Evolutionary conservation across 1,140 invertebrate species (phyloP).

Genomic region (Dreissena polymorpha): DNA sequence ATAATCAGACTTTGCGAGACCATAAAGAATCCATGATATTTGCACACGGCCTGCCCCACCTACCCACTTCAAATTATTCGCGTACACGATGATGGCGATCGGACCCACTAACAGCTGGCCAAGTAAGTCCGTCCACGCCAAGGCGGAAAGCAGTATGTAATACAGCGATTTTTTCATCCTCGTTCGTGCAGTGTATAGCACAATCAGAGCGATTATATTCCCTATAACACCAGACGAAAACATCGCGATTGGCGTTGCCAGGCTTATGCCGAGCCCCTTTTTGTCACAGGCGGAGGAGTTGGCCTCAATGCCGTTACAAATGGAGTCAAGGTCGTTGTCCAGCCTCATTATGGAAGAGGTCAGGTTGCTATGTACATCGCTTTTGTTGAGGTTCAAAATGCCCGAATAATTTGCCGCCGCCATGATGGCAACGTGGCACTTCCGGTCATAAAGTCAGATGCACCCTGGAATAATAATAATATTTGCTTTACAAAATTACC

Average conservation of each 20-base stretch:
- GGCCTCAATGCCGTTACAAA: slow-evolving; percentile 18
- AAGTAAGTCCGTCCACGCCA: slow-evolving; percentile 79
- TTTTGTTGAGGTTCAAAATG: too few relatives aligned
- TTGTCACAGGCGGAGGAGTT: slow-evolving; percentile 56
- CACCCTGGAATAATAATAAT: too few relatives aligned
- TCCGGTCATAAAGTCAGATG: too few relatives aligned
- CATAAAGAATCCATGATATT: slow-evolving; percentile 79
- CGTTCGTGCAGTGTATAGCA: slow-evolving; percentile 72
- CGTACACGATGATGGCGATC: slow-evolving; percentile 78
- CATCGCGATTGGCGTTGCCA: slow-evolving; percentile 72
- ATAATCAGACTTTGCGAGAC: slow-evolving; percentile 77
- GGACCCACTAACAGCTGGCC: slow-evolving; percentile 77
- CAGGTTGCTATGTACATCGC: background rate
- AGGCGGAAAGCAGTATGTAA: slow-evolving; percentile 76
- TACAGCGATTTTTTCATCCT: slow-evolving; percentile 77
- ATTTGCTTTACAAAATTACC: too few relatives aligned
- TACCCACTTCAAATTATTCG: slow-evolving; percentile 74
- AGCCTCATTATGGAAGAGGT: slow-evolving; percentile 7
- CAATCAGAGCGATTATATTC: slow-evolving; percentile 76
- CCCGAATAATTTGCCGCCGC: too few relatives aligned
- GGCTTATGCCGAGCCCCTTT: slow-evolving; percentile 62
- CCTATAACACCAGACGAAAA: slow-evolving; percentile 74
- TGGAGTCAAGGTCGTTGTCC: slow-evolving; percentile 25
- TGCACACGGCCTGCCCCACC: slow-evolving; percentile 75
- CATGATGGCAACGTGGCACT: too few relatives aligned